Percentiles rank a stretch among this genome's conserved stretches.
Conservation (phyloP, 2,797 vertebrate species). For the Silurus aristotelis region DNA sequence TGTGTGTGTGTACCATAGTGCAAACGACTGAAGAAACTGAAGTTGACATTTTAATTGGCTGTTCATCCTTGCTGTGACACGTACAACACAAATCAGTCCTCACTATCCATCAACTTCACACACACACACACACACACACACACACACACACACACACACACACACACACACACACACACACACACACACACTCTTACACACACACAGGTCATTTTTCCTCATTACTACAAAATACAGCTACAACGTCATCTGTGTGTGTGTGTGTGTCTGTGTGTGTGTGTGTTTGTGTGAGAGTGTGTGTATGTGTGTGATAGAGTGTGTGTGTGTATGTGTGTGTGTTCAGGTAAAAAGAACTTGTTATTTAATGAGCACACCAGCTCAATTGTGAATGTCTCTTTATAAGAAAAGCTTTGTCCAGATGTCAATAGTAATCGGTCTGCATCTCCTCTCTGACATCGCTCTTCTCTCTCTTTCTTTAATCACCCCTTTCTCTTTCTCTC, state of each 20-base stretch:
- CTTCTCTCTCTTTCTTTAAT: slow-evolving; percentile 15
- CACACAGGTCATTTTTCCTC: slow-evolving; percentile 23
- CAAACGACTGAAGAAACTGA: slow-evolving; percentile 39
- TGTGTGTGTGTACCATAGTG: slow-evolving; percentile 1
- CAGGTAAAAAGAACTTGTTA: slow-evolving; percentile 20
- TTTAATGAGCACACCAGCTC: slow-evolving; percentile 35
- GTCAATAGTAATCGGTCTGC: slow-evolving; percentile 43
- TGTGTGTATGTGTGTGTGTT: not conserved
- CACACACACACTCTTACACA: not conserved
- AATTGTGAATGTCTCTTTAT: slow-evolving; percentile 25
- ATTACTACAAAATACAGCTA: slow-evolving; percentile 13
- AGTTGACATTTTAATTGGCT: slow-evolving; percentile 49
- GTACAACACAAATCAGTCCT: slow-evolving; percentile 43
- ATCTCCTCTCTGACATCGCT: slow-evolving; percentile 33
- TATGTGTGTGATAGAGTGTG: slow-evolving; percentile 9
- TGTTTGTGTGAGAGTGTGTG: not conserved
- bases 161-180: slow-evolving; percentile 38
- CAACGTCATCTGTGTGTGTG: not conserved
- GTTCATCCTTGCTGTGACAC: slow-evolving; percentile 43
- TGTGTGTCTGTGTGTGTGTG: not conserved
- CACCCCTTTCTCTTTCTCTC: not conserved
- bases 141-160: slow-evolving; percentile 11
- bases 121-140: slow-evolving; percentile 9
- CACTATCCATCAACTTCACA: slow-evolving; percentile 36
- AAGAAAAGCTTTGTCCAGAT: slow-evolving; percentile 42